Percentiles rank a stretch among this genome's conserved stretches.
Conservation (phyloP, 2,888 invertebrate genomes). For the Stictocephala bisonia region DNA sequence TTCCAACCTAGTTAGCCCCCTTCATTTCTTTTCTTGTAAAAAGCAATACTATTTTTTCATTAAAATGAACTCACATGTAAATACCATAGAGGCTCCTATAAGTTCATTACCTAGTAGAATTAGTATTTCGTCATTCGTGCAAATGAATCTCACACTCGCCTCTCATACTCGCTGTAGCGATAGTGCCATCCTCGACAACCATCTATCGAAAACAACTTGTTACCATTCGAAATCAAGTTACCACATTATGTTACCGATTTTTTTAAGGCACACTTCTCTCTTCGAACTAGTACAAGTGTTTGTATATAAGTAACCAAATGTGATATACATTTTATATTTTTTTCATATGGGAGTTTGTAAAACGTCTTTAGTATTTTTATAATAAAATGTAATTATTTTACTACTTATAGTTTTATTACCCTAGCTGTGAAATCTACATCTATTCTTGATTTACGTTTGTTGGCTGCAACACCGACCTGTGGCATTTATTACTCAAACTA, state of each 20-base stretch:
- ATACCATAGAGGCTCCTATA: not conserved
- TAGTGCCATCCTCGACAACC: too few species aligned
- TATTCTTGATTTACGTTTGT: too few species aligned
- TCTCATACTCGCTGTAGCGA: too few species aligned
- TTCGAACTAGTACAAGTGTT: constrained; percentile 36
- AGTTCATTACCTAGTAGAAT: not conserved
- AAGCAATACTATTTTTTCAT: constrained; percentile 3
- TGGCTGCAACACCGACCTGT: too few species aligned
- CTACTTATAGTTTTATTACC: too few species aligned
- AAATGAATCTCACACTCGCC: too few species aligned
- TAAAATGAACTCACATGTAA: too few species aligned
- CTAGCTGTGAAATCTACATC: too few species aligned
- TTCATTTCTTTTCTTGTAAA: not conserved
- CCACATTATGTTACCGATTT: constrained; percentile 20
- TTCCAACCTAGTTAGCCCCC: not conserved
- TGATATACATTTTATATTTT: constrained; percentile 39
- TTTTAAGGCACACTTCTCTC: constrained; percentile 22
- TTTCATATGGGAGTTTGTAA: constrained; percentile 40
- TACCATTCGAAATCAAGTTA: constrained; percentile 41
- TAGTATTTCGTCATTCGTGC: too few species aligned
- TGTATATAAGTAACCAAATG: constrained; percentile 42
- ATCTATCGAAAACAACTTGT: too few species aligned
- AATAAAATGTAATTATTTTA: constrained; percentile 41
- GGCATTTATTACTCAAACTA: too few species aligned
- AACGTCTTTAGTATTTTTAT: constrained; percentile 39